Evolutionary conservation across 2,797 vertebrate genomes (phyloP).

Genomic region (Sarcoramphus papa): DNA sequence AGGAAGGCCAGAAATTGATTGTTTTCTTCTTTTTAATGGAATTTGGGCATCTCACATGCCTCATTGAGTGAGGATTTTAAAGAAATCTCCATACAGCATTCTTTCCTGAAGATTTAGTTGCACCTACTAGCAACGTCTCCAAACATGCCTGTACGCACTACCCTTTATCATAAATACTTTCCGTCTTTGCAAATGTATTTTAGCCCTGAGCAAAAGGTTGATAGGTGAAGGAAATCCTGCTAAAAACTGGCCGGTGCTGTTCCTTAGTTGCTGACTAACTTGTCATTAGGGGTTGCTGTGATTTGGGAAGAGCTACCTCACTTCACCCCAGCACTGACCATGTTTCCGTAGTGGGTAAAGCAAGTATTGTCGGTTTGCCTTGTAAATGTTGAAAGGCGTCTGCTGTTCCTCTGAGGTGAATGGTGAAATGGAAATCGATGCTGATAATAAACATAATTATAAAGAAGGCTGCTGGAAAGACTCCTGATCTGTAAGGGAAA

Average conservation of each 20-base stretch:
- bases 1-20: not conserved
- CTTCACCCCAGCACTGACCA: not conserved
- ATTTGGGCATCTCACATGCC: not conserved
- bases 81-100: not conserved
- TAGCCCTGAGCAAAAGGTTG: not conserved
- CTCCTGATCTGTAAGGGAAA: not conserved
- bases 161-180: not conserved
- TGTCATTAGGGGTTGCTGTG: not conserved
- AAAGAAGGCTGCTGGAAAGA: slow-evolving; percentile 9
- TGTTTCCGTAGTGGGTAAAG: not conserved
- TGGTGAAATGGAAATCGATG: slow-evolving; percentile 41
- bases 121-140: not conserved
- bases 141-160: not conserved
- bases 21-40: not conserved
- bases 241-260: not conserved
- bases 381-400: slow-evolving; percentile 34
- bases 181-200: not conserved
- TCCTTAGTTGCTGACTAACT: not conserved
- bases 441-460: slow-evolving; percentile 46
- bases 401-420: slow-evolving; percentile 33
- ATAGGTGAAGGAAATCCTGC: not conserved
- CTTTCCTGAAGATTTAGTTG: not conserved
- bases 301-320: not conserved
- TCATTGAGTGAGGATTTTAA: not conserved
- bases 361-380: not conserved